Conservation (phyloP, 2,888 invertebrate genomes). For the Ophioninae sp. region DNA sequence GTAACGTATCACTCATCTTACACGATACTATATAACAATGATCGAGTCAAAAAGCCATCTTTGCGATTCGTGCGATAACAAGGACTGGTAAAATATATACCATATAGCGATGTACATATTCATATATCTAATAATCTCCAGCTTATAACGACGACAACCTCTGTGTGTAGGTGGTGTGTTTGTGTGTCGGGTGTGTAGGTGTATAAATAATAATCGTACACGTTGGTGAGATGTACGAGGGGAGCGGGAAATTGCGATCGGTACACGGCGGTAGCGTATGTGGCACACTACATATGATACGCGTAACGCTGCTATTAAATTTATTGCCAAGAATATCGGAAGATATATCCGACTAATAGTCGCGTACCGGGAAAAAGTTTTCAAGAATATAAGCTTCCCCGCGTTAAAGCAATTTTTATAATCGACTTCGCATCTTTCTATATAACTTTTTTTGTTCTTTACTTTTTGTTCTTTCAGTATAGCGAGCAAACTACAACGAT, state of each 20-base stretch:
- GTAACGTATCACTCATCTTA: slow-evolving; percentile 78
- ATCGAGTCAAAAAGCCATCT: slow-evolving; percentile 80
- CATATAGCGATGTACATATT: slow-evolving; percentile 78
- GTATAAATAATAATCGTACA: slow-evolving; percentile 44
- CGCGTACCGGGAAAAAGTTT: slow-evolving; percentile 24
- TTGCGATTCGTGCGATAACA: slow-evolving; percentile 77
- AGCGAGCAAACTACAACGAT: slow-evolving; percentile 56
- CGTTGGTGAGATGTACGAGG: slow-evolving; percentile 33
- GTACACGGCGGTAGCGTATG: slow-evolving; percentile 31
- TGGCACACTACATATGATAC: slow-evolving; percentile 36
- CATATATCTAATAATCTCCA: slow-evolving; percentile 79
- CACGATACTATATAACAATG: slow-evolving; percentile 79
- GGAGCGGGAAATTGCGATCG: slow-evolving; percentile 36
- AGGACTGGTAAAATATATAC: slow-evolving; percentile 77
- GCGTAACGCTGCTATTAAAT: slow-evolving; percentile 37
- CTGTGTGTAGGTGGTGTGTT: slow-evolving; percentile 9
- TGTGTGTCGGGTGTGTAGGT: slow-evolving; percentile 16
- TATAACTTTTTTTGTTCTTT: slow-evolving; percentile 30
- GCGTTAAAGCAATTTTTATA: slow-evolving; percentile 35
- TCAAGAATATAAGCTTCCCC: slow-evolving; percentile 37
- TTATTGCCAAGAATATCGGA: slow-evolving; percentile 41
- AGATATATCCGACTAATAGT: slow-evolving; percentile 36
- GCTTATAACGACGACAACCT: slow-evolving; percentile 69
- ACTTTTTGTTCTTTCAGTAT: slow-evolving; percentile 42
- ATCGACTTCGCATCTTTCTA: slow-evolving; percentile 22